Evolutionary conservation across 2,113 vertebrate genomes (phyloP).

Genomic region (Struthio camelus): DNA sequence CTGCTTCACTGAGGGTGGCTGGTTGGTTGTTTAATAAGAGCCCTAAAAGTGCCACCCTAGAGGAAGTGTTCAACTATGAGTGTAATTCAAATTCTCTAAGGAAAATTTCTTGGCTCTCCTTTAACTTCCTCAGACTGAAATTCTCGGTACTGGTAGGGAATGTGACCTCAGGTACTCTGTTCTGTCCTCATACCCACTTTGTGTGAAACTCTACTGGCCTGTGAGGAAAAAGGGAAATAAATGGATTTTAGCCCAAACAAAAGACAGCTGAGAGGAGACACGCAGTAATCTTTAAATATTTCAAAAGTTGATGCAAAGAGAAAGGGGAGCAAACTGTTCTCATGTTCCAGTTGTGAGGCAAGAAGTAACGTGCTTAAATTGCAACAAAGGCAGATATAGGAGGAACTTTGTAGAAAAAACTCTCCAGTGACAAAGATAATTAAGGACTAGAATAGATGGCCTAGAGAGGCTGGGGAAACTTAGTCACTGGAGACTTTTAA

Average conservation of each 20-base stretch:
- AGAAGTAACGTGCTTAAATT: neutral
- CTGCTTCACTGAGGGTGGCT: neutral
- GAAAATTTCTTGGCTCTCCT: neutral
- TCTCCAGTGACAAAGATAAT: neutral
- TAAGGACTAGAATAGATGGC: neutral
- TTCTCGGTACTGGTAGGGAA: neutral
- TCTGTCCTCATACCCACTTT: neutral
- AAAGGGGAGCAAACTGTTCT: neutral
- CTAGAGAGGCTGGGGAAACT: neutral
- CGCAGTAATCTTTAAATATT: neutral
- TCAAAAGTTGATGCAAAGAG: neutral
- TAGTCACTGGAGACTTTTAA: neutral
- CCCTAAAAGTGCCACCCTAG: neutral
- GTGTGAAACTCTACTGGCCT: neutral
- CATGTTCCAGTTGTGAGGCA: neutral
- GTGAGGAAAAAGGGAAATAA: neutral
- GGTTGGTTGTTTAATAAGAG: neutral
- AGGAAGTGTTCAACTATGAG: neutral
- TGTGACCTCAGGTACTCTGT: neutral
- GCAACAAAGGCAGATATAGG: conserved; percentile 13
- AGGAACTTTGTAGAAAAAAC: neutral
- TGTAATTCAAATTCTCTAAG: neutral
- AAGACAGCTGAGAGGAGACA: neutral
- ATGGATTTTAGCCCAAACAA: neutral
- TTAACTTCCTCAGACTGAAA: neutral